These are phyloP conservation scores for Hecatera dysodea DNA, from an alignment of 2,888 invertebrate genomes.

Conservation along the genomic window DNA sequence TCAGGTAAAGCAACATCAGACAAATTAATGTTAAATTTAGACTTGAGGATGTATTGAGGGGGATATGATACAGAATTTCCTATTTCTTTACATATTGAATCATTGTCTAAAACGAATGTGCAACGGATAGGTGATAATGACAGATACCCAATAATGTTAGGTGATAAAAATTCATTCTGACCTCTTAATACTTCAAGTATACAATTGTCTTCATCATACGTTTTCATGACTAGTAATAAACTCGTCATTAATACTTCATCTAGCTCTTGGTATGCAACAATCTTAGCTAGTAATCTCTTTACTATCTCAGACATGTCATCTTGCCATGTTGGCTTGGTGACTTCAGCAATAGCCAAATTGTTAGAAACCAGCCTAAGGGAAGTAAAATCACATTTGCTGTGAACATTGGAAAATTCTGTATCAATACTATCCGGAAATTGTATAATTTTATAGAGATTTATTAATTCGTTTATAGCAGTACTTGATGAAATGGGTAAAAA, in stretches of 20 bases:
- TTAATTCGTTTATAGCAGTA: constrained; percentile 81
- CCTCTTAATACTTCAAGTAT: constrained; percentile 80
- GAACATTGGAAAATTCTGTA: constrained; percentile 62
- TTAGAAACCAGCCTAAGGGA: constrained; percentile 79
- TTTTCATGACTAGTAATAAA: constrained; percentile 77
- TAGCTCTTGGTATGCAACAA: constrained; percentile 79
- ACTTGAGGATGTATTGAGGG: constrained; percentile 83
- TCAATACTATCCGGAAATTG: constrained; percentile 48
- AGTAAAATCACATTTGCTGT: constrained; percentile 80
- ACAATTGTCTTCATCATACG: constrained; percentile 74
- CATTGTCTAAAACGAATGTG: constrained; percentile 75
- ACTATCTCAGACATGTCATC: constrained; percentile 54
- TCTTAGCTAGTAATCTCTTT: constrained; percentile 79
- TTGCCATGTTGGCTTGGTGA: constrained; percentile 12
- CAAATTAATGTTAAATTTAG: constrained; percentile 86
- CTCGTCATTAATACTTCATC: constrained; percentile 83
- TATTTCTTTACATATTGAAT: constrained; percentile 71
- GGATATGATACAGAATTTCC: constrained; percentile 79
- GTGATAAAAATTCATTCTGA: constrained; percentile 80
- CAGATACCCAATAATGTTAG: constrained; percentile 76
- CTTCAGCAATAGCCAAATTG: constrained; percentile 64
- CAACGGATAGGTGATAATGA: constrained; percentile 77
- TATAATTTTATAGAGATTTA: constrained; percentile 73
- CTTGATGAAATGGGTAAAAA: constrained; percentile 84
- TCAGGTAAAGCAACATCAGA: constrained; percentile 85